Conservation (phyloP, 1,140 invertebrate genomes). For the Lasioglossum baleicum region DNA sequence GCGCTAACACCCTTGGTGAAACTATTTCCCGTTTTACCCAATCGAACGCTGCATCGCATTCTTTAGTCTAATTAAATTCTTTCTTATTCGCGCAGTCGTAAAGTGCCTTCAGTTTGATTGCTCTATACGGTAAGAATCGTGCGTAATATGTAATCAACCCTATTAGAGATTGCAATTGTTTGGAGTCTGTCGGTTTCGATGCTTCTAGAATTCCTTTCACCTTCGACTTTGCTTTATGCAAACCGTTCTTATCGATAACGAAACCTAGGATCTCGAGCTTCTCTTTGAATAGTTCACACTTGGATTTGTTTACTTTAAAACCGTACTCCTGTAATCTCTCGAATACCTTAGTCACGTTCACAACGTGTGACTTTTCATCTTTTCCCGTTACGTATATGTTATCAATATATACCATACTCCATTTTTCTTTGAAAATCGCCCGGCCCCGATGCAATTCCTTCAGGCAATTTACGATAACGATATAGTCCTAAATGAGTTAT, state of each 20-base stretch:
- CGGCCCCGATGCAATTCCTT: conserved; percentile 69
- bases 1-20: conserved; percentile 55
- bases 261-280: conserved; percentile 28
- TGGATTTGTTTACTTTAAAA: conserved; percentile 54
- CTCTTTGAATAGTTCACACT: conserved; percentile 45
- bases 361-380: conserved; percentile 49
- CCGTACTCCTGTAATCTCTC: conserved; percentile 46
- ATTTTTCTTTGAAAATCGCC: conserved; percentile 71
- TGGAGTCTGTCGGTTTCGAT: conserved; percentile 24
- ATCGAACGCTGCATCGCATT: conserved; percentile 47
- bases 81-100: conserved; percentile 26
- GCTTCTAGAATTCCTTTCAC: conserved; percentile 35
- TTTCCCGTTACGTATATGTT: conserved; percentile 64
- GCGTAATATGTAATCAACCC: conserved; percentile 40
- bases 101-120: conserved; percentile 48
- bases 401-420: conserved; percentile 64
- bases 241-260: not conserved
- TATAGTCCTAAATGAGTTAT: conserved; percentile 63
- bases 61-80: conserved; percentile 54
- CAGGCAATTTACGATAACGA: conserved; percentile 68
- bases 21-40: conserved; percentile 63
- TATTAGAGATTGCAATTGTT: conserved; percentile 31
- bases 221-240: conserved; percentile 47
- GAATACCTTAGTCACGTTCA: conserved; percentile 53
- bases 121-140: conserved; percentile 31